Evolutionary conservation across 2,888 invertebrate genomes (phyloP).

Genomic region (Trissolcus japonicus): DNA sequence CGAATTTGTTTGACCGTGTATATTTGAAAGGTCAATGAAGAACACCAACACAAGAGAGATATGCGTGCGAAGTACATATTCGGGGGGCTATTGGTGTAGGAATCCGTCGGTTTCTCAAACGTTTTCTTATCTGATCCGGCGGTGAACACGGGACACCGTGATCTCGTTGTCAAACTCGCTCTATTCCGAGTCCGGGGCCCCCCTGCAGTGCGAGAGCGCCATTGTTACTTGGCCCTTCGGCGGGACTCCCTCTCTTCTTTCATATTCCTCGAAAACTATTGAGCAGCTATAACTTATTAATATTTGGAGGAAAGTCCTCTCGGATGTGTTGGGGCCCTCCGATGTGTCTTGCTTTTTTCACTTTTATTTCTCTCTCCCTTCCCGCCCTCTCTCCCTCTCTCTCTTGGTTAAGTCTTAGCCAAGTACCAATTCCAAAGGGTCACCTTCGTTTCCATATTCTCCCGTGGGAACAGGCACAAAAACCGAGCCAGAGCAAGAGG

Average conservation of each 20-base stretch:
- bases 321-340: conserved; percentile 39
- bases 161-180: conserved; percentile 74
- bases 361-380: conserved; percentile 39
- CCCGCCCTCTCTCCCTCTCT: conserved; percentile 31
- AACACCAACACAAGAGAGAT: conserved; percentile 56
- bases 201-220: conserved; percentile 70
- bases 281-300: conserved; percentile 74
- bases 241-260: conserved; percentile 58
- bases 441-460: conserved; percentile 60
- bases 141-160: conserved; percentile 63
- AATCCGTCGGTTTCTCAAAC: conserved; percentile 70
- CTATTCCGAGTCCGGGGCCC: conserved; percentile 69
- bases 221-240: conserved; percentile 66
- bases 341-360: conserved; percentile 20
- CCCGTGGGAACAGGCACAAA: conserved; percentile 61
- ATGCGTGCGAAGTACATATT: conserved; percentile 66
- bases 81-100: conserved; percentile 59
- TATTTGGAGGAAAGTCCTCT: conserved; percentile 68
- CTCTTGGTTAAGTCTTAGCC: conserved; percentile 32
- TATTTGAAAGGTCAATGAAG: conserved; percentile 57
- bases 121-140: conserved; percentile 70
- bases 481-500: conserved; percentile 49
- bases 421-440: conserved; percentile 55
- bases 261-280: conserved; percentile 68
- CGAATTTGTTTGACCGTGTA: conserved; percentile 47